Base-by-base conservation (phyloP, 2,797 vertebrate genomes). In the Agapornis canus region DNA sequence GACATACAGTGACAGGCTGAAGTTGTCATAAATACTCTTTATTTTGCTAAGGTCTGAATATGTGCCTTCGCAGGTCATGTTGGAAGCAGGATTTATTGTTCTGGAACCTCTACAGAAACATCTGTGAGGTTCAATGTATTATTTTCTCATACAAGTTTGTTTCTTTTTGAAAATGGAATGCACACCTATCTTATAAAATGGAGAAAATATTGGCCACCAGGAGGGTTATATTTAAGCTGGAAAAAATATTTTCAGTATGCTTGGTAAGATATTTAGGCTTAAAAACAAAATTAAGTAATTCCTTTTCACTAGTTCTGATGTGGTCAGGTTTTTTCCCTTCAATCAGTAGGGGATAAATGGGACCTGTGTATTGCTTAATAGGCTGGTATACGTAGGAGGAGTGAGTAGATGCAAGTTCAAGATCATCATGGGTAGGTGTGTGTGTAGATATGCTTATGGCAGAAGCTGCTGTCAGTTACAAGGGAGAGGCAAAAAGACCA, bases 1-100 rank as follows among this genome's bases (percentile, higher is more conserved):
- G 40, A 56, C 5, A 19, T 66, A 49, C 8, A 60, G 4, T 77
- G 77, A 64, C 9, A 64, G 39, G 42, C 48, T 93, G 75, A 89
- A 57, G 43, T 45, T 77, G 26, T 83, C 23, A 21, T 64, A 51
- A 86, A 60, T 26, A 43, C 7, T 65, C 19, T 17, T 83, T 86
- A 25, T 92, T 84, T 95, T 78, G 37, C 3, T 65, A 12, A 61
- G 40, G 32, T 69, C 57, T 37, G 45, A 66, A 32, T 65, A 31
- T n/a, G 11, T 64, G 56, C 40, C 60, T 90, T 90, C 73, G 47
- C 12, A 70, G 72, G 32, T 57, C 26, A 64, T 35, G 15, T 2
- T 89, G 73, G 52, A 83, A 93, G 69, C 26, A 66, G 22, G 13
- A 71, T 73, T 92, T 90, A 66, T 90, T 84, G 56, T 89, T 86